Base-by-base conservation (phyloP, 2,797 vertebrate species). In the Okamejei kenojei region DNA sequence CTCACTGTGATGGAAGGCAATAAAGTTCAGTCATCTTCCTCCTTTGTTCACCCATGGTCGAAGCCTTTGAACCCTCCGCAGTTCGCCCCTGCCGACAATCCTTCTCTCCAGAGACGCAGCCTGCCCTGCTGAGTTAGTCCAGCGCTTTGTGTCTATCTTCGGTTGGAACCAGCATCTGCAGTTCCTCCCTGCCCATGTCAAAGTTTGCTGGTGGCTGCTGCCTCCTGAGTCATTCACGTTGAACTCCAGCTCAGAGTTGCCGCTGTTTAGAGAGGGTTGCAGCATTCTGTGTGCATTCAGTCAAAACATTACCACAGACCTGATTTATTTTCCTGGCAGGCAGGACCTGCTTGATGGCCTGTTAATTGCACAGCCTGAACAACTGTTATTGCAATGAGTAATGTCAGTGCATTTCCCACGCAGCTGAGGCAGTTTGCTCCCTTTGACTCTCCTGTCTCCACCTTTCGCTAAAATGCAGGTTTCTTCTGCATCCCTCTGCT, bases 321-420 rank as follows among this genome's bases (percentile, higher is more conserved):
- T 76, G 90, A 92, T 92, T 92, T 76, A 92, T 74, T 76, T 92
- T 92, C 90, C 90, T 54, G 38, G 54, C 90, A 54, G 32, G 68
- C 45, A 26, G 6, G 38, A 1, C 71, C 90, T n/a, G 90, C 26
- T 58, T 92, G 90, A 73, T 92, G 90, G 68, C 23, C 90, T 92
- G 90, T 92, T 92, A 92, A 92, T 92, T 92, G 90, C 90, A 74
- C n/a, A 76, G 68, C 38, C 90, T 76, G 68, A 92, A n/a, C 90
- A 92, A 92, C 90, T 92, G 71, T 54, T 92, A n/a, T 54, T 58
- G 71, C 68, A 76, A 11, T 58, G 71, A 92, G 38, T 92, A 76
- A 92, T 92, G 90, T 29, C 45, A 54, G 17, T 92, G 90, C 68
- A 76, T 92, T n/a, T 92, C 71, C 76, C 71, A 19, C 35, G 21